phyloP scores from a whole-genome alignment of 2,888 invertebrate species.

The Chrysopilus asiliformis region DNA sequence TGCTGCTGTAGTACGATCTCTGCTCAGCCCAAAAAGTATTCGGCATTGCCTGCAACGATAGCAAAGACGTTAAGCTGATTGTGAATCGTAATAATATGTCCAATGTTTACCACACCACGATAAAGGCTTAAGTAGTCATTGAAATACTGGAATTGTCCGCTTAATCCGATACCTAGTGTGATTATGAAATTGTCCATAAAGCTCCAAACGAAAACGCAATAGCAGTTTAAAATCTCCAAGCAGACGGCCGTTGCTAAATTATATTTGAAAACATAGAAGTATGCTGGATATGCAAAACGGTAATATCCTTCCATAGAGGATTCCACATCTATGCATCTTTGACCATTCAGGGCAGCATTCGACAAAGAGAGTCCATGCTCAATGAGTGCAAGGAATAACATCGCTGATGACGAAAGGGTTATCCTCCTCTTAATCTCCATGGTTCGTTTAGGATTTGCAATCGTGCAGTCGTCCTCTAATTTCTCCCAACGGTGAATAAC shows the following conservation, averaged over 20 bases:
- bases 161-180: slow-evolving; percentile 47
- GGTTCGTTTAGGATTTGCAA: slow-evolving; percentile 10
- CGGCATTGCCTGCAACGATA: slow-evolving; percentile 39
- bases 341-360: slow-evolving; percentile 39
- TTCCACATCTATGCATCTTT: slow-evolving; percentile 32
- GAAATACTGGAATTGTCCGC: slow-evolving; percentile 45
- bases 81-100: too few species aligned
- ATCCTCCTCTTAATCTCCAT: slow-evolving; percentile 11
- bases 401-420: slow-evolving; percentile 10
- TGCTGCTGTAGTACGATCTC: slow-evolving; percentile 46
- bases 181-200: slow-evolving; percentile 54
- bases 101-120: too few species aligned
- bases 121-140: too few species aligned
- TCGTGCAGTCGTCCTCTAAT: slow-evolving; percentile 19
- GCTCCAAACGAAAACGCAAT: slow-evolving; percentile 50
- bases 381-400: slow-evolving; percentile 14
- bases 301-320: slow-evolving; percentile 27
- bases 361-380: slow-evolving; percentile 46
- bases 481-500: slow-evolving; percentile 26
- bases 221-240: slow-evolving; percentile 29
- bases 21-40: slow-evolving; percentile 49
- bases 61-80: too few species aligned
- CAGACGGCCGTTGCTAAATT: slow-evolving; percentile 38
- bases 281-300: slow-evolving; percentile 37
- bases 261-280: slow-evolving; percentile 39